Percentiles rank a stretch among this genome's conserved stretches.
Conservation (phyloP, 2,888 invertebrate species). For the Yponomeuta malinellus region DNA sequence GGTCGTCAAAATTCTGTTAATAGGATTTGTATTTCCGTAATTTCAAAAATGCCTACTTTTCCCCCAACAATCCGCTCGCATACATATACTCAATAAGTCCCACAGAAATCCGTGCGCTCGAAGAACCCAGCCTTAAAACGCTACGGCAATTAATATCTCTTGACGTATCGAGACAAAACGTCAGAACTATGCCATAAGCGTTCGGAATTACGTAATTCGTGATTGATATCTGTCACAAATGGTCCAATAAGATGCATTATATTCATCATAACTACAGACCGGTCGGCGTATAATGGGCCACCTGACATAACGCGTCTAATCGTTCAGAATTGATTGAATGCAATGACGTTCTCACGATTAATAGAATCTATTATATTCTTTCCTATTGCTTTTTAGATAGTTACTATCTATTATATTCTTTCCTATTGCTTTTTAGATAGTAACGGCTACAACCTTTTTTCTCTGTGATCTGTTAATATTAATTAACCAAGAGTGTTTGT, state of each 20-base stretch:
- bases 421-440: not conserved
- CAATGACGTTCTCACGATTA: not conserved
- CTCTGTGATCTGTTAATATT: too few species aligned
- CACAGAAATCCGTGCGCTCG: too few species aligned
- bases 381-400: not conserved
- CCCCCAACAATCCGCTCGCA: too few species aligned
- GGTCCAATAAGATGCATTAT: not conserved
- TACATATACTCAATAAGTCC: too few species aligned
- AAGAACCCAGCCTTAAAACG: not conserved
- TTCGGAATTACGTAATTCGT: not conserved
- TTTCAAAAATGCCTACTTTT: too few species aligned
- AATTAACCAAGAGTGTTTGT: too few species aligned
- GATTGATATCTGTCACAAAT: constrained; percentile 1
- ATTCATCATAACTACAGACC: not conserved
- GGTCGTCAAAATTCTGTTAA: too few species aligned
- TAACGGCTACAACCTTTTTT: not conserved
- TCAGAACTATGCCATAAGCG: not conserved
- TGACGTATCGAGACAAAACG: not conserved
- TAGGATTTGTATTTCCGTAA: too few species aligned
- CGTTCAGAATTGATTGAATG: not conserved
- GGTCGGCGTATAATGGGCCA: not conserved
- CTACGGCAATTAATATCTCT: not conserved
- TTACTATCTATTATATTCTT: not conserved
- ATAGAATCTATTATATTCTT: not conserved
- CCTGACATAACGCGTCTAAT: not conserved